Conservation (phyloP, 2,888 invertebrate species). For the Polia nebulosa region DNA sequence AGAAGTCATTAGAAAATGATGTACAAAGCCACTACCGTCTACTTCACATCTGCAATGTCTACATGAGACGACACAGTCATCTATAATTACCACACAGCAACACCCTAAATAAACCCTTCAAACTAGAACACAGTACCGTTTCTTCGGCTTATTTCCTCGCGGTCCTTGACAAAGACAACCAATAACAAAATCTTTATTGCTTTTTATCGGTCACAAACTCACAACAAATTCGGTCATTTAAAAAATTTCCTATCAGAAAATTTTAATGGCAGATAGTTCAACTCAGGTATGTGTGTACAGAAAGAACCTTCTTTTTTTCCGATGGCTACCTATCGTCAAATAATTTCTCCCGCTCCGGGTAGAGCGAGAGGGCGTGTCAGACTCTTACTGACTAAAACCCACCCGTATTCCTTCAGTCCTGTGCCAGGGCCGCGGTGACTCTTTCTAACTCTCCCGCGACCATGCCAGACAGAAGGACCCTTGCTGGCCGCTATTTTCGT, state of each 20-base stretch:
- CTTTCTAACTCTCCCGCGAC: too few species aligned
- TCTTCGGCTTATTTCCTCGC: not conserved
- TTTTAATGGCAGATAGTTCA: not conserved
- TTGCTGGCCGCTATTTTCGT: not conserved
- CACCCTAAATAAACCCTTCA: not conserved
- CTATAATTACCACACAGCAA: not conserved
- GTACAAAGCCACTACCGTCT: not conserved
- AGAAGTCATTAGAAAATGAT: constrained; percentile 1
- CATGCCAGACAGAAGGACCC: not conserved
- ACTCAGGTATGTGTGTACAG: not conserved
- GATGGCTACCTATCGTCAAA: too few species aligned
- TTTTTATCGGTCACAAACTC: constrained; percentile 2
- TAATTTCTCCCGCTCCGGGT: too few species aligned
- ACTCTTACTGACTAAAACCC: too few species aligned
- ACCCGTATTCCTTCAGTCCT: too few species aligned
- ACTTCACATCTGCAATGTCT: not conserved
- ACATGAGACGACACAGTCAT: not conserved
- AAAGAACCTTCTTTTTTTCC: too few species aligned
- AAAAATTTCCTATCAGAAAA: constrained; percentile 5
- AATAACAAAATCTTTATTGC: constrained; percentile 12
- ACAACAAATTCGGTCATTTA: not conserved
- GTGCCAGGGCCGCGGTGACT: too few species aligned
- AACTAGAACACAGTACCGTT: not conserved
- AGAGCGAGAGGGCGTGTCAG: too few species aligned
- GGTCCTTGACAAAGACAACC: not conserved